phyloP scores from a whole-genome alignment of 2,888 invertebrate genomes.

The Drosophila imparisetae region DNA sequence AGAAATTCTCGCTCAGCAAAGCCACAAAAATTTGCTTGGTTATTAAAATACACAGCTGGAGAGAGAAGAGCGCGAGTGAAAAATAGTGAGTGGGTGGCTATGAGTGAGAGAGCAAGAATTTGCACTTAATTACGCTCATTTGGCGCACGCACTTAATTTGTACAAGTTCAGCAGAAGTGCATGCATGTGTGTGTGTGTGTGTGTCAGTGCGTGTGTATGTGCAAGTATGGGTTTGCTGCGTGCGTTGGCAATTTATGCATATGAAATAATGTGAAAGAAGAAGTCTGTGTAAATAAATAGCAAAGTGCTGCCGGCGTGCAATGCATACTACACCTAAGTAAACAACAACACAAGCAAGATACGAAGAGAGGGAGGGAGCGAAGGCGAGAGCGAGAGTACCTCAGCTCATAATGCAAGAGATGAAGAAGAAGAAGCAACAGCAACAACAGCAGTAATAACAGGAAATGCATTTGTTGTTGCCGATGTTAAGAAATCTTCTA shows the following conservation, averaged over 20 bases:
- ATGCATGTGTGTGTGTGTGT: constrained; percentile 3
- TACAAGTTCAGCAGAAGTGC: constrained; percentile 17
- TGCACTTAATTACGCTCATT: constrained; percentile 67
- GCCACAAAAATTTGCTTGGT: constrained; percentile 29
- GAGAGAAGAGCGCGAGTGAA: constrained; percentile 4
- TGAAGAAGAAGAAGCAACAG: constrained; percentile 40
- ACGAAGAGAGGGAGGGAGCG: background rate
- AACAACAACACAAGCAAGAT: constrained; percentile 46
- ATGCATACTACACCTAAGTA: constrained; percentile 75
- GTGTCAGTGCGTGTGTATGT: constrained; percentile 17
- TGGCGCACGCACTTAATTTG: constrained; percentile 56
- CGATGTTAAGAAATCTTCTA: constrained; percentile 70
- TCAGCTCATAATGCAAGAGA: constrained; percentile 55
- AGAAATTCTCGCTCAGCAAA: constrained; percentile 9
- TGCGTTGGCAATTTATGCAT: constrained; percentile 71
- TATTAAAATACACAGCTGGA: constrained; percentile 11
- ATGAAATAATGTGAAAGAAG: constrained; percentile 71
- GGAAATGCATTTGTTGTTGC: constrained; percentile 75
- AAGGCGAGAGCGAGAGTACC: constrained; percentile 7
- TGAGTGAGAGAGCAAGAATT: constrained; percentile 24
- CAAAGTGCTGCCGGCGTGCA: constrained; percentile 77
- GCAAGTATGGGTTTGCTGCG: constrained; percentile 40
- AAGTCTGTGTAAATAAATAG: constrained; percentile 78
- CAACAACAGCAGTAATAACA: constrained; percentile 68
- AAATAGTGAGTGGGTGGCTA: background rate